A percentile compares a stretch with the other conserved stretches of the same genome.
phyloP scores from a whole-genome alignment of 2,113 vertebrate species.

The Perognathus longimembris region DNA sequence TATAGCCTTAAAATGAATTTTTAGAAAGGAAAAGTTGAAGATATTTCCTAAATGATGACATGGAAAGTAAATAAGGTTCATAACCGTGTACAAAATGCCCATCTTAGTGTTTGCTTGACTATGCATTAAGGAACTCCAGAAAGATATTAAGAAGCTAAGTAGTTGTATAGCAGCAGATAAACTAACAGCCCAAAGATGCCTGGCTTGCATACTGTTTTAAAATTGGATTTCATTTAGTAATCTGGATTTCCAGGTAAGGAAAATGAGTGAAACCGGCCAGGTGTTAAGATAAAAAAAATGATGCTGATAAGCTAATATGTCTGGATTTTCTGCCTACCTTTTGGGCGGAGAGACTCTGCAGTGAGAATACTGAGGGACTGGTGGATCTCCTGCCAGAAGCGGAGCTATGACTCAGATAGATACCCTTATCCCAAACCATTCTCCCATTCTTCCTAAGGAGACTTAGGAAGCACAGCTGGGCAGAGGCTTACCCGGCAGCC shows the following conservation, averaged over 20 bases:
- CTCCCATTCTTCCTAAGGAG: neutral
- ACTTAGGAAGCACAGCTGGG: neutral
- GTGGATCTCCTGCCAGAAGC: neutral
- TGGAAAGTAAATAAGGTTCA: conserved; percentile 35
- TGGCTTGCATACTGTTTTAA: conserved; percentile 32
- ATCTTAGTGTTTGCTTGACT: conserved; percentile 18
- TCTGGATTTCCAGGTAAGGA: neutral
- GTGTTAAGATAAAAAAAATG: conserved; percentile 25
- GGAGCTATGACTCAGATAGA: neutral
- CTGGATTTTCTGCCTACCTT: neutral
- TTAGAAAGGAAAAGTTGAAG: conserved; percentile 4
- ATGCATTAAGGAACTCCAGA: conserved; percentile 12
- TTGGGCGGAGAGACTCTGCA: neutral
- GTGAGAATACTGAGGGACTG: neutral
- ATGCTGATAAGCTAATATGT: neutral
- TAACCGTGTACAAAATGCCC: neutral
- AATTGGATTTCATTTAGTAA: conserved; percentile 48
- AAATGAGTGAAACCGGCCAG: neutral
- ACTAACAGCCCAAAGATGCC: neutral
- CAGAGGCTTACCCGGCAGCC: neutral
- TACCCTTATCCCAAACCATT: neutral
- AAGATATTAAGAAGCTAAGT: neutral
- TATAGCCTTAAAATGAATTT: neutral
- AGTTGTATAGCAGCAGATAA: neutral
- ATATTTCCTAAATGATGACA: neutral